phyloP scores from a whole-genome alignment of 2,888 invertebrate genomes.

The Pyrochroa serraticornis region DNA sequence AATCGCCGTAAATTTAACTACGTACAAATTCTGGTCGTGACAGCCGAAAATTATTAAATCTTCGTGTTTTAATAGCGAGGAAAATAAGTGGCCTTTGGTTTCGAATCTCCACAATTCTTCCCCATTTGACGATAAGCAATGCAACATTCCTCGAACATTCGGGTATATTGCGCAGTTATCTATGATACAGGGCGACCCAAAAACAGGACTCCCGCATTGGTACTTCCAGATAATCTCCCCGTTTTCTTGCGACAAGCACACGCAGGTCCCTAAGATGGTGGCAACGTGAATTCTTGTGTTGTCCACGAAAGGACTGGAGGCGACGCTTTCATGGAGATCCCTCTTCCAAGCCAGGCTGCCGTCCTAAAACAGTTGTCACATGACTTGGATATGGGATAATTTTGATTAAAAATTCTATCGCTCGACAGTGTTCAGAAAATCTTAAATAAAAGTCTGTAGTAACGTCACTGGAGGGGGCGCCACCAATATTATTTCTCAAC shows the following conservation, averaged over 20 bases:
- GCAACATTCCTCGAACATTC: slow-evolving; percentile 64
- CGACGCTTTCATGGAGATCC: slow-evolving; percentile 57
- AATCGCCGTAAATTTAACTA: slow-evolving; percentile 57
- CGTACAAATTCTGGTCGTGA: slow-evolving; percentile 73
- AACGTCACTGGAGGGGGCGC: too few relatives aligned
- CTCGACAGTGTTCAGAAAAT: too few relatives aligned
- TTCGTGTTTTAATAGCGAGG: slow-evolving; percentile 64
- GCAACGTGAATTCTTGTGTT: slow-evolving; percentile 60
- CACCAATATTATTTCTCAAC: too few relatives aligned
- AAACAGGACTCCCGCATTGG: slow-evolving; percentile 66
- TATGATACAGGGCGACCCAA: slow-evolving; percentile 67
- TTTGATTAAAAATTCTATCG: too few relatives aligned
- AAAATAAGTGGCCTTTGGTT: slow-evolving; percentile 66
- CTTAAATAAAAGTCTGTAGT: too few relatives aligned
- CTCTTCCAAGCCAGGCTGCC: slow-evolving; percentile 58
- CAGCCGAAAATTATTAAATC: slow-evolving; percentile 71
- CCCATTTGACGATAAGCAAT: slow-evolving; percentile 62
- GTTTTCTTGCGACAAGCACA: slow-evolving; percentile 54
- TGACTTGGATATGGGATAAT: too few relatives aligned
- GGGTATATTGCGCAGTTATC: slow-evolving; percentile 60
- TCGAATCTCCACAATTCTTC: slow-evolving; percentile 54
- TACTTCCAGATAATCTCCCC: slow-evolving; percentile 67
- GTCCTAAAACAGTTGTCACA: slow-evolving; percentile 57
- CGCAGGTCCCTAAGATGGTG: slow-evolving; percentile 66
- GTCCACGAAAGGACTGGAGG: slow-evolving; percentile 59